Evolutionary conservation across 2,113 vertebrate species (phyloP), one percentile per base, ranked within the genome.

Genomic region (Acanthisitta chloris): DNA sequence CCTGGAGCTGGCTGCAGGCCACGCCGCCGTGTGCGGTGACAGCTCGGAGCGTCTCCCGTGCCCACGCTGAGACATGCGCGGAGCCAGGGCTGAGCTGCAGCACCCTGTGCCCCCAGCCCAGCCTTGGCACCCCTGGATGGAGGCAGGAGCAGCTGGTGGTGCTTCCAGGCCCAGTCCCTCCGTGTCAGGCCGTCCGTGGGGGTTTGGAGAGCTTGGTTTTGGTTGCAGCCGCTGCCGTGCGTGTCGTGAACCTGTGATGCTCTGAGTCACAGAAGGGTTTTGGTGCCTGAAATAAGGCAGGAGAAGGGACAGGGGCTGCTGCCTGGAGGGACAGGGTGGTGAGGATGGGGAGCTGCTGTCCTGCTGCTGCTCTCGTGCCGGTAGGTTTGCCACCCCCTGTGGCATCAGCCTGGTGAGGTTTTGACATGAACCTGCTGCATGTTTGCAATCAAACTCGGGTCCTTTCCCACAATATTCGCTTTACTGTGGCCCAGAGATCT

Each of bases 141-240:
- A 9, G 38, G 2, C 8, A 6, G 51, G 42, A 72, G 51, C 57
- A 6, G 66, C 67, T 6, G 62, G 1, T 2, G 3, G 54, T 15
- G 64, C 69, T 36, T 13, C 46, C 1, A 3, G 16, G 9, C 29
- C 40, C 3, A 3, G 6, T 11, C 26, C 25, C 64, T 43, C 36
- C 4, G 2, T 8, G 4, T 29, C 2, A 0, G 18, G 26, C 25
- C 4, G 26, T 58, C 54, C 8, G 2, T 1, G 1, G 55, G 72
- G 55, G 0, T 26, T 59, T 8, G 46, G 42, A 20, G 38, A 66
- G 18, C 64, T 7, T n/a, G n/a, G n/a, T n/a, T n/a, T n/a, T n/a
- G n/a, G 1, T 4, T 40, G 70, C 65, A 17, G 59, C 20, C 0
- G 4, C n/a, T 8, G 36, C 48, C 28, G 6, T 10, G 16, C 5